A percentile compares a stretch with the other conserved stretches of the same genome.
These are phyloP conservation scores for Chlorodrepanis virens DNA, from an alignment of 2,113 vertebrate species.

Conservation along the genomic window DNA sequence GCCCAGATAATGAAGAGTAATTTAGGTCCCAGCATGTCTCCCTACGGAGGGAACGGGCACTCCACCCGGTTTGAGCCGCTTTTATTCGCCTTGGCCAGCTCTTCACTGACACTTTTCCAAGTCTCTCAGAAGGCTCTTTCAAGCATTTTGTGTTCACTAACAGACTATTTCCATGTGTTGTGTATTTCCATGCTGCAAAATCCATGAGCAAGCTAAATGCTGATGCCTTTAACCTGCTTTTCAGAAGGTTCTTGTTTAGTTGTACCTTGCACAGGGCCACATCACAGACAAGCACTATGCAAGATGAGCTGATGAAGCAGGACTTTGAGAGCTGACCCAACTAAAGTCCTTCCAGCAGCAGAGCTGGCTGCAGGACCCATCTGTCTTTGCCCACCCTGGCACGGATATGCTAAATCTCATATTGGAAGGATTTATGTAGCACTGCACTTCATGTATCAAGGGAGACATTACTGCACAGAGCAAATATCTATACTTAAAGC, in stretches of 20 bases:
- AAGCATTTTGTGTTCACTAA: not conserved
- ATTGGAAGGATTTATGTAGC: not conserved
- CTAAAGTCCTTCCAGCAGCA: not conserved
- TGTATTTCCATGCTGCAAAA: not conserved
- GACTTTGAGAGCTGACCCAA: not conserved
- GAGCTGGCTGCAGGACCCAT: not conserved
- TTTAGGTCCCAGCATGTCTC: not conserved
- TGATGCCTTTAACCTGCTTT: not conserved
- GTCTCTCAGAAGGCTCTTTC: not conserved
- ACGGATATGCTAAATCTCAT: not conserved
- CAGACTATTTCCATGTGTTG: not conserved
- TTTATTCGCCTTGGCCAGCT: not conserved
- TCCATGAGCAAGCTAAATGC: not conserved
- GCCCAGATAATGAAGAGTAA: not conserved
- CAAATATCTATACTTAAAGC: not conserved
- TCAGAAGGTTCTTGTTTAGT: not conserved
- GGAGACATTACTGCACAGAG: not conserved
- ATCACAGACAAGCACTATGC: accelerated
- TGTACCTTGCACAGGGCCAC: not conserved
- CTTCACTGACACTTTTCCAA: not conserved
- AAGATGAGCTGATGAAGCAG: not conserved
- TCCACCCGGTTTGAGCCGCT: not conserved
- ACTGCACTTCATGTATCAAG: not conserved
- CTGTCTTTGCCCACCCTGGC: not conserved
- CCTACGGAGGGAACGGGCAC: not conserved